Evolutionary conservation across 2,888 invertebrate species (phyloP), one percentile per base, ranked within the genome.

Genomic region (Plagodis pulveraria): DNA sequence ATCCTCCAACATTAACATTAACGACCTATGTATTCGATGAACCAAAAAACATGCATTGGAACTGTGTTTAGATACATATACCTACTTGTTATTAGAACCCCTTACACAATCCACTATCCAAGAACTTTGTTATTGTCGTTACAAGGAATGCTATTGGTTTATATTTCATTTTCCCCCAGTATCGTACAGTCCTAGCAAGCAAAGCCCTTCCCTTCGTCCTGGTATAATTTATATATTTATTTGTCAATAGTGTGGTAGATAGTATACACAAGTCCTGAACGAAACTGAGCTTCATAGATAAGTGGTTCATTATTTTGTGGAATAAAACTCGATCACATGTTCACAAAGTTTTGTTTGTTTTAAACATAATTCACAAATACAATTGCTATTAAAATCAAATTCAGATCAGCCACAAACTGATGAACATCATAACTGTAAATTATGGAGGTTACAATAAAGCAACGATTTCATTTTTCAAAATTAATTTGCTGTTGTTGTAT

Each of bases 251-350:
- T 74, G 76, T 81, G 78, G 83, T 84, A 84, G 84, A 84, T 81
- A 80, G 79, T 78, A 60, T 74, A 84, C 84, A 84, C 83, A 83
- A 76, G 72, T 86, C 88, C 89, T 91, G 90, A 86, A 86, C 84
- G 89, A 88, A 82, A 88, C 90, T 91, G 91, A 89, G 91, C 87
- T 84, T 85, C 81, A 80, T 84, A 85, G 84, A 72, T 72, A 73
- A 78, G 69, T 79, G 74, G 84, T 84, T 88, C 83, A 84, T 86
- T 87, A 80, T 66, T 85, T 89, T 90, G 87, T 87, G 88, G 81
- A 69, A 64, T 56, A 57, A 49, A 63, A 69, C 58, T 49, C 45
- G 56, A 48, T 62, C 59, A 62, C 51, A 49, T 47, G 57, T 61
- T 65, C 58, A 62, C 56, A 35, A 66, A 47, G 50, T 33, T 35